Evolutionary conservation across 2,113 vertebrate species (phyloP), one percentile per base, ranked within the genome.

Genomic region (Sorex araneus): DNA sequence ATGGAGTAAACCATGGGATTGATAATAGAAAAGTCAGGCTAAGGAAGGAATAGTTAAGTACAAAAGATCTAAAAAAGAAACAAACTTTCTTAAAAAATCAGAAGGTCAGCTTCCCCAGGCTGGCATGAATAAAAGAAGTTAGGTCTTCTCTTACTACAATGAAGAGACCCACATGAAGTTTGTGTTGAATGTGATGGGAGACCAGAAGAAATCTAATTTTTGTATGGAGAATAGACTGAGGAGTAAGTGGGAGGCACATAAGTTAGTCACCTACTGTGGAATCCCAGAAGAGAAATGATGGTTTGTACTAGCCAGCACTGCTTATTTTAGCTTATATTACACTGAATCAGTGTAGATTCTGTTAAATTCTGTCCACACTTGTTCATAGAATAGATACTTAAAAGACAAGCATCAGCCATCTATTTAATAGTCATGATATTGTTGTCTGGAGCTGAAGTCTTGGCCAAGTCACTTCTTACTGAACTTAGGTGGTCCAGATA

Each of bases 401-500:
- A 36, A 71, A 63, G 57, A 84, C 11, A 94, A 73, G 23, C 12
- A n/a, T 57, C n/a, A 76, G 74, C 8, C 23, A 40, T 25, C n/a
- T 47, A 9, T 90, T 83, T 78, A 64, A n/a, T 40, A 66, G 36
- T 84, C 54, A 8, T 18, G n/a, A 0, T 23, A 27, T 12, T 28
- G 2, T 77, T 90, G 84, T 57, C 70, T 40, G 2, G 28, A 80
- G 8, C 74, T 79, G 83, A 92, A 67, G 21, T 92, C 87, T 80
- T 88, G 19, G 43, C 34, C 66, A n/a, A 93, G 71, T 89, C 83
- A 57, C 32, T 79, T 82, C 50, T 79, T n/a, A 23, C 0, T 18
- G 30, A 64, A 82, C 6, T 93, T 90, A 69, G 84, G 83, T 87
- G 83, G 87, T 87, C 87, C 13, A 81, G 15, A 4, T 66, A 6